Base-by-base conservation (phyloP, 2,888 invertebrate species). In the Pseudococcus viburni region DNA sequence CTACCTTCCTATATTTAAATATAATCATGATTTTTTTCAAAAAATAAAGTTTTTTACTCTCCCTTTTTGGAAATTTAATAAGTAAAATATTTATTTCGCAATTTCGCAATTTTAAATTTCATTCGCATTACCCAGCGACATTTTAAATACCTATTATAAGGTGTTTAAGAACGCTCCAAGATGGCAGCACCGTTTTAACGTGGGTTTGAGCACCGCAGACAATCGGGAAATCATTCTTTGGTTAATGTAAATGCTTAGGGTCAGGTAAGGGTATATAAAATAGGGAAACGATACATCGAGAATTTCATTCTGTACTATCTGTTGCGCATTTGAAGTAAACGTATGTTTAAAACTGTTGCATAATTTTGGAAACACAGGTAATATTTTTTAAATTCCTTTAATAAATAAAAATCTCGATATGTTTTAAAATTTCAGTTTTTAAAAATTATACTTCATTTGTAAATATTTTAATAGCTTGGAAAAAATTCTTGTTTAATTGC, bases 261-360 rank as follows among this genome's bases (percentile, higher is more conserved):
- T 83, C 80, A 83, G 80, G 80, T 46, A 83, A 83, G 80, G 80
- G 80, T 83, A 84, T 85, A 85, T 85, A 85, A 85, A 85, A 85
- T 85, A 85, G 59, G 39, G 64, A 39, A 85, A 39, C 59, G 33
- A 39, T 33, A 85, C 85, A n/a, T 59, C 85, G 64, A 33, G 39
- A 85, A 85, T 39, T 85, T 85, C 85, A 85, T 85, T 85, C 85
- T 59, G 39, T 84, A 83, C 80, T 83, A 85, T 59, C 85, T 85
- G 85, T 85, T 64, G 85, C 85, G 64, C 85, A 83, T 83, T 83
- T 83, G 46, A 83, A n/a, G 80, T 11, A 83, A 83, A 46, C 80
- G 80, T 46, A 83, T 83, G 80, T 33, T 83, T 46, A 33, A 83
- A 46, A 83, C 80, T 46, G 77, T 42, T 83, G 46, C 46, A 83